Evolutionary conservation across 64 coral and sea anemone species (phyloP).

Genomic region (Pachyseris speciosa): DNA sequence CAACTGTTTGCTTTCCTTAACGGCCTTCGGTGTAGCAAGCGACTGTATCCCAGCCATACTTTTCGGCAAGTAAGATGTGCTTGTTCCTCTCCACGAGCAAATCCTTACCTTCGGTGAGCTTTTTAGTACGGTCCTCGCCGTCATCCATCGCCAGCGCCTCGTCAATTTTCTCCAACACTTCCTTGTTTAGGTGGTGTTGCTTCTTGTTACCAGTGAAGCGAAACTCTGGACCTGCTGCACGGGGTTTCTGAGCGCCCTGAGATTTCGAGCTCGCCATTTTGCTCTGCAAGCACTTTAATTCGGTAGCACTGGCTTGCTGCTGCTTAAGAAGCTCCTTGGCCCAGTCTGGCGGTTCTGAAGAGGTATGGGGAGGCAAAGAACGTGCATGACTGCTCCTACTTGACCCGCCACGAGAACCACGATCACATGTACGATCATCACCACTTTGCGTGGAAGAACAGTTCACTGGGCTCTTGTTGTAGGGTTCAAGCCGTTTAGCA

Average conservation of each 20-base stretch:
- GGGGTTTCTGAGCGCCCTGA: neutral
- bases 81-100: too few relatives aligned
- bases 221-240: too few relatives aligned
- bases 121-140: neutral
- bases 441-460: neutral
- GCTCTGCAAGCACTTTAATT: neutral
- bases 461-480: too few relatives aligned
- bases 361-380: neutral
- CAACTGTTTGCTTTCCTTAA: neutral
- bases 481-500: too few relatives aligned
- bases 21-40: neutral
- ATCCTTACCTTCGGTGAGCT: neutral
- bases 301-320: too few relatives aligned
- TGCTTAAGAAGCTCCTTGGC: neutral
- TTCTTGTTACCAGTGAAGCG: too few relatives aligned
- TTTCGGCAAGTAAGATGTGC: too few relatives aligned
- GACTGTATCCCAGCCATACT: too few relatives aligned
- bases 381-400: too few relatives aligned
- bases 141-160: neutral
- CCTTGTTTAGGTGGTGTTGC: too few relatives aligned
- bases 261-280: neutral
- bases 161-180: neutral
- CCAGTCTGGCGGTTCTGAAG: neutral
- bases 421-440: neutral
- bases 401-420: too few relatives aligned